Percentiles rank a stretch among this genome's conserved stretches.
phyloP scores from a whole-genome alignment of 2,113 vertebrate genomes.

The Protomyctophum bolini region DNA sequence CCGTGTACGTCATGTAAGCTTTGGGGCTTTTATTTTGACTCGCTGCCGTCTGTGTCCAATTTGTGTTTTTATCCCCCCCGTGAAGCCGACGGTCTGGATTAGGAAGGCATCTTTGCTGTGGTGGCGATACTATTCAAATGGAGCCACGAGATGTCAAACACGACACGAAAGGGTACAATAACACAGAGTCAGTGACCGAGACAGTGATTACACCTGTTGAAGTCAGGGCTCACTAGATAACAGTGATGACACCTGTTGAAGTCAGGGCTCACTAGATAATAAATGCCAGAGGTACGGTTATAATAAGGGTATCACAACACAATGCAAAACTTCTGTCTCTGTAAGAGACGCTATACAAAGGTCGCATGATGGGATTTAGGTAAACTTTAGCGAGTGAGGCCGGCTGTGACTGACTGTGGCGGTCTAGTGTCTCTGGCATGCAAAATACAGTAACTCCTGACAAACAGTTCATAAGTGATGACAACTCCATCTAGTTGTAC shows the following conservation, averaged over 20 bases:
- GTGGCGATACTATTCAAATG: conserved; percentile 44
- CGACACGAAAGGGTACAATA: conserved; percentile 39
- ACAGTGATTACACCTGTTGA: conserved; percentile 47
- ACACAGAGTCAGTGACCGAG: conserved; percentile 22
- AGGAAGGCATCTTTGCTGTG: not conserved
- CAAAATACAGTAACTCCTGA: conserved; percentile 15
- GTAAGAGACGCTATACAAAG: conserved; percentile 41
- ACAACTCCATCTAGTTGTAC: not conserved
- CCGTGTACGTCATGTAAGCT: conserved; percentile 44
- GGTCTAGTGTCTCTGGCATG: not conserved
- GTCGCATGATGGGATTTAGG: conserved; percentile 21
- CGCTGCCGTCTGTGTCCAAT: conserved; percentile 17
- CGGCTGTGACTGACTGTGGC: conserved; percentile 1
- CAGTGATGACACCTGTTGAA: conserved; percentile 48
- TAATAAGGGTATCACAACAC: conserved; percentile 35
- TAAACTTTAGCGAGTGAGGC: conserved; percentile 36
- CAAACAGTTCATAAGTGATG: conserved; percentile 18
- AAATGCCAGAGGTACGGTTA: conserved; percentile 26
- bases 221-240: conserved; percentile 22
- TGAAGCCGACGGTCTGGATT: not conserved
- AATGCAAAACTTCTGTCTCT: conserved; percentile 28
- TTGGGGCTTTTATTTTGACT: conserved; percentile 34
- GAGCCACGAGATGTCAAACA: conserved; percentile 4
- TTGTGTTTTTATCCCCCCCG: conserved; percentile 15
- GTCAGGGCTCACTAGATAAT: conserved; percentile 28